Evolutionary conservation across 1,140 invertebrate species (phyloP).

Genomic region (Adoxophyes honmai): DNA sequence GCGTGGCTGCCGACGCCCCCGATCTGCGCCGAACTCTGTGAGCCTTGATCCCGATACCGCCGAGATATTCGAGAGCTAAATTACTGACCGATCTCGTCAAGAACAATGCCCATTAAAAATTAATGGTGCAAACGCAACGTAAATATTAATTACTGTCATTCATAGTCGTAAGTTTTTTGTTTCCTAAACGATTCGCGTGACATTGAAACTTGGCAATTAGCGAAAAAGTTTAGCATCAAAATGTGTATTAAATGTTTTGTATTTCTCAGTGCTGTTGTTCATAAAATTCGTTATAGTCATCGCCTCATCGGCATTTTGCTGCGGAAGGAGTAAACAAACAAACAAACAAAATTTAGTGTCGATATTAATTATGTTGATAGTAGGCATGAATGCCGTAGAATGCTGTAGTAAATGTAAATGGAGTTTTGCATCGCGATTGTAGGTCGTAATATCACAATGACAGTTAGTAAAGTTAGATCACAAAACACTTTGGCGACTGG

Average conservation of each 20-base stretch:
- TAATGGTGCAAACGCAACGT: background rate
- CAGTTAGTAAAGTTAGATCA: background rate
- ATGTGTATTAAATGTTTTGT: no score
- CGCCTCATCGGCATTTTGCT: no score
- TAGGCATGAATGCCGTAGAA: slow-evolving; percentile 12
- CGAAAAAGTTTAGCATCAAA: no score
- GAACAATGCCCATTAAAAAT: background rate
- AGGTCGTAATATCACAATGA: background rate
- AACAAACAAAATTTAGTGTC: slow-evolving; percentile 2
- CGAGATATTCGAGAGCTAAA: background rate
- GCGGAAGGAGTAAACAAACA: background rate
- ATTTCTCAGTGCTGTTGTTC: no score
- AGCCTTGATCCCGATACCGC: slow-evolving; percentile 2
- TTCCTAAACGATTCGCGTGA: no score
- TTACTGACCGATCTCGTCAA: background rate
- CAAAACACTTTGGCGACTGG: background rate
- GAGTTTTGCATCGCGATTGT: background rate
- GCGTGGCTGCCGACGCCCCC: background rate
- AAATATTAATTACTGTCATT: no score
- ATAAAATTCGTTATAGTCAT: no score
- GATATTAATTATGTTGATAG: background rate
- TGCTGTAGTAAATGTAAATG: slow-evolving; percentile 1
- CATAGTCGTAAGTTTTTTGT: no score
- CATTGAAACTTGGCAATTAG: no score
- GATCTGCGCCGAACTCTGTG: background rate